These are phyloP conservation scores for Bilobella aurantiaca DNA, from an alignment of 1,140 invertebrate genomes.

Conservation along the genomic window DNA sequence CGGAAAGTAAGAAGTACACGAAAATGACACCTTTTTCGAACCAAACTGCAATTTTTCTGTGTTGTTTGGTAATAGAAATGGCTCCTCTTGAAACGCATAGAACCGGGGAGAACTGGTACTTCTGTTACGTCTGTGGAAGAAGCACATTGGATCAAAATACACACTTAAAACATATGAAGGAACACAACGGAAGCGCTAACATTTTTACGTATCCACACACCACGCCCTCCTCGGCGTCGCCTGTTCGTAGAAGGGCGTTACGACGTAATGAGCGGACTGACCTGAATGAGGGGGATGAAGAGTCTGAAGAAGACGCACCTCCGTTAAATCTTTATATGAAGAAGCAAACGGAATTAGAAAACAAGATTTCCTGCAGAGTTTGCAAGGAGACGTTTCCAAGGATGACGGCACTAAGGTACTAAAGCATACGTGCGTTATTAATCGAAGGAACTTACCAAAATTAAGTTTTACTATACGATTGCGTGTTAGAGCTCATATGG, in stretches of 20 bases:
- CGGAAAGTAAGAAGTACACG: not conserved
- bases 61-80: not conserved
- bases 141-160: slow-evolving; percentile 2
- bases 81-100: not conserved
- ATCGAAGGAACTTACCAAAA: not conserved
- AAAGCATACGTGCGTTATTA: not conserved
- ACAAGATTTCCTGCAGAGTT: not conserved
- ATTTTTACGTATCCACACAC: not conserved
- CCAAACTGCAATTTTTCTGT: not conserved
- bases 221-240: not conserved
- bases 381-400: not conserved
- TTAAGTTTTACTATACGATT: not conserved
- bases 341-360: not conserved
- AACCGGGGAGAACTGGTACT: slow-evolving; percentile 8
- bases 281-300: not conserved
- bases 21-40: not conserved
- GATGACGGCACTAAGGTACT: not conserved
- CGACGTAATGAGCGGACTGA: not conserved
- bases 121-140: not conserved
- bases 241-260: not conserved
- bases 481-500: no score
- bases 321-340: not conserved
- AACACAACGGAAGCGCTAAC: not conserved
- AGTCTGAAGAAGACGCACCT: not conserved
- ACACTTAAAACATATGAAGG: slow-evolving; percentile 14